Base-by-base conservation (phyloP, 2,888 invertebrate species). In the Ormyrus rosae region DNA sequence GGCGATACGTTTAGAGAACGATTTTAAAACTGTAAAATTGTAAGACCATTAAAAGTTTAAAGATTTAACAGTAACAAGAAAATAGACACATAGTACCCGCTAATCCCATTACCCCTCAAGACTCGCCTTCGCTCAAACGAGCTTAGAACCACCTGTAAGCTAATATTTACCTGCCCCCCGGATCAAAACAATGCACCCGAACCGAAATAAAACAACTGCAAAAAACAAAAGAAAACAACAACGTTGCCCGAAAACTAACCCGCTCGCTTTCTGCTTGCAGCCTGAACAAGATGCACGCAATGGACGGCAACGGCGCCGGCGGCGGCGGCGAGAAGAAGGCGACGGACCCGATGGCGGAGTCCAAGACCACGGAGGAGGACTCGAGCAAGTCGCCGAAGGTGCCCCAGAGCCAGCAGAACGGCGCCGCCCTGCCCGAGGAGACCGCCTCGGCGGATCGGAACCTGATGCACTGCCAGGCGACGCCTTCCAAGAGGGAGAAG, bases 241-340 rank as follows among this genome's bases (percentile, higher is more conserved):
- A 19, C 2, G 1, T 19, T 19, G 19, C 19, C 19, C 19, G 2
- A 19, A 19, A 19, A 2, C 19, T 19, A 19, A 19, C 19, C 19
- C 50, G 6, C 8, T 56, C 7, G n/a, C 72, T 85, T 85, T 87
- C 88, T 82, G 92, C 91, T 48, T 13, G 19, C 91, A 93, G 93
- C 83, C 88, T 93, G 85, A 93, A 92, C 91, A 93, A 92, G 88
- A 93, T 93, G 93, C 93, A 93, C 87, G 92, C 92, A 67, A 93
- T 93, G 92, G 93, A 93, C 92, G 9, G 88, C 69, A 61, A 19
- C 19, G 19, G 19, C 19, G 19, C 19, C 19, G 19, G 90, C 80
- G 91, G 92, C 84, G 92, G 91, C 82, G 90, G 90, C 82, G 89
- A 86, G 51, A 89, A 90, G 84, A 89, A 87, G 77, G 85, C 87